These are phyloP conservation scores for Augochlora pura DNA, from an alignment of 1,140 invertebrate species.

Conservation along the genomic window DNA sequence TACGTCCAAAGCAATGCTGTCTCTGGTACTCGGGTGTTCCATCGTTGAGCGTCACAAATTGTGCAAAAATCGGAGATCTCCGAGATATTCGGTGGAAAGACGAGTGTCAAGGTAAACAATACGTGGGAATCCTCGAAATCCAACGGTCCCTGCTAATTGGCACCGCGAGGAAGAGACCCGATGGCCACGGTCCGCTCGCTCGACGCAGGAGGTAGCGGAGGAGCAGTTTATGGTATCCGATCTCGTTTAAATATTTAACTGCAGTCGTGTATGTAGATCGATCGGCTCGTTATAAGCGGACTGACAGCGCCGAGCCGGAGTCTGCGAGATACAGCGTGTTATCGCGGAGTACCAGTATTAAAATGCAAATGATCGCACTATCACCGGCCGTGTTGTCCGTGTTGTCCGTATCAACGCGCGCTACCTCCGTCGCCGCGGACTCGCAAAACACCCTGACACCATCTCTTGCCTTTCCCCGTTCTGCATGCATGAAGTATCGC, in stretches of 20 bases:
- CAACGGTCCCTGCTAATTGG: slow-evolving; percentile 14
- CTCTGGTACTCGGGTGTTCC: no score
- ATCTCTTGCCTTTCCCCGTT: background rate
- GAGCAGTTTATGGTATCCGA: slow-evolving; percentile 26
- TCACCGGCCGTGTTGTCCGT: slow-evolving; percentile 13
- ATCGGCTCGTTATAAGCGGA: slow-evolving; percentile 52
- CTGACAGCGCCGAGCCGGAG: slow-evolving; percentile 28
- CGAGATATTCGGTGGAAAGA: no score
- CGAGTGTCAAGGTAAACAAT: background rate
- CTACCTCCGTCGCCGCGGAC: slow-evolving; percentile 4
- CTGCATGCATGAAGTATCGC: slow-evolving; percentile 40
- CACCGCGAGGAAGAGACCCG: background rate
- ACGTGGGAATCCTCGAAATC: background rate
- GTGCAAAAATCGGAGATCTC: no score
- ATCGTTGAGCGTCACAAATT: no score
- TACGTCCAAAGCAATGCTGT: no score
- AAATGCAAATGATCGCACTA: slow-evolving; percentile 58
- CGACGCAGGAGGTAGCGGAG: slow-evolving; percentile 27
- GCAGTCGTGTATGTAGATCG: slow-evolving; percentile 18
- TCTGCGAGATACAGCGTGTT: slow-evolving; percentile 14
- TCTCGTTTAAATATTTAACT: slow-evolving; percentile 62
- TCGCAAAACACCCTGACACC: slow-evolving; percentile 14
- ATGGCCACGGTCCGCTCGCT: slow-evolving; percentile 20
- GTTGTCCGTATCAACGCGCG: slow-evolving; percentile 10
- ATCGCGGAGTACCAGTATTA: slow-evolving; percentile 42